phyloP scores from a whole-genome alignment of 2,888 invertebrate genomes.

The Sinotaia quadrata region DNA sequence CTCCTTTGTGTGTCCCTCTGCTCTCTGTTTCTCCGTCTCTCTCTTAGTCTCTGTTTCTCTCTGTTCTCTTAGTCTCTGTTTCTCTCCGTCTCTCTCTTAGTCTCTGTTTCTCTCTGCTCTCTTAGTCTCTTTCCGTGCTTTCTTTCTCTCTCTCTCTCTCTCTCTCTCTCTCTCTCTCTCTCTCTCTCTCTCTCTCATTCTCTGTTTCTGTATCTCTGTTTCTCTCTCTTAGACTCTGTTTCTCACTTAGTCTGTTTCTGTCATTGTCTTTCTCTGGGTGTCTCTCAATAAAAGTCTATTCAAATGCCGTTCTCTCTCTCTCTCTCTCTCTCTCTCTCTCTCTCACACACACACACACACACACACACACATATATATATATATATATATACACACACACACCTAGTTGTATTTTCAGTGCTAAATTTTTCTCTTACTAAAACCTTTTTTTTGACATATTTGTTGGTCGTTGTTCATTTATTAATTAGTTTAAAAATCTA shows the following conservation, averaged over 20 bases:
- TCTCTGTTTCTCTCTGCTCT: constrained; percentile 19
- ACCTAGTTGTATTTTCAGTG: neutral
- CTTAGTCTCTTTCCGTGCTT: no score
- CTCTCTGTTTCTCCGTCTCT: constrained; percentile 1
- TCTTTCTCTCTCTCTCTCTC: constrained; percentile 1
- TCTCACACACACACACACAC: constrained; percentile 13
- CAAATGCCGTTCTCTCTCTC: neutral
- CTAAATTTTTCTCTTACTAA: no score
- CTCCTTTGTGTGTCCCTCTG: neutral
- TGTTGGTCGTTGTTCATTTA: no score
- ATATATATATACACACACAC: constrained; percentile 1
- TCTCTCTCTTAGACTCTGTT: constrained; percentile 13
- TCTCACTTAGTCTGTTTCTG: neutral
- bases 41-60: neutral
- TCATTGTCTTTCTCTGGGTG: neutral
- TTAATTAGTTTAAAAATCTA: no score
- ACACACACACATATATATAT: constrained; percentile 9
- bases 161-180: constrained; percentile 12
- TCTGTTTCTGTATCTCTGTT: constrained; percentile 7
- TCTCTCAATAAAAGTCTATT: neutral
- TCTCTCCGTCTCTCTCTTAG: constrained; percentile 10
- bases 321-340: constrained; percentile 11
- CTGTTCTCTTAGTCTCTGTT: neutral
- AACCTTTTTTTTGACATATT: no score
- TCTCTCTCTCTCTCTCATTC: constrained; percentile 7